phyloP scores from a whole-genome alignment of 2,797 vertebrate genomes.

The Delichon dasypus region DNA sequence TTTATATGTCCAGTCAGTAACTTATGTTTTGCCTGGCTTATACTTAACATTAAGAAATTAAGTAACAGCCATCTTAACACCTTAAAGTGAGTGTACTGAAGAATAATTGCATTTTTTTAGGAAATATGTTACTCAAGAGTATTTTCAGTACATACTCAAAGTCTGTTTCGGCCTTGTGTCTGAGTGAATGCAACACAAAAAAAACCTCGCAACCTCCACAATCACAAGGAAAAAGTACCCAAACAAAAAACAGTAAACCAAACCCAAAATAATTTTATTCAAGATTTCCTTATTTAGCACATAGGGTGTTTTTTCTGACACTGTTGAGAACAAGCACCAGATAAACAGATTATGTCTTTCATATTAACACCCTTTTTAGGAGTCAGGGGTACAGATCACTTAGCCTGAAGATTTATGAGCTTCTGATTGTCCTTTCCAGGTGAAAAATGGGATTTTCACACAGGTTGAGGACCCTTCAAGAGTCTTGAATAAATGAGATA shows the following conservation, averaged over 20 bases:
- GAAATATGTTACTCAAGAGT: neutral
- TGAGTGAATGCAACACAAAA: neutral
- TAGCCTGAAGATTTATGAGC: neutral
- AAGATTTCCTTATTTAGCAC: neutral
- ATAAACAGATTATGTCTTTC: neutral
- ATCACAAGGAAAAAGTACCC: accelerated
- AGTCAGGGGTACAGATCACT: neutral
- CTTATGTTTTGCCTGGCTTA: neutral
- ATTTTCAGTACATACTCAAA: neutral
- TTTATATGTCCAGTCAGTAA: neutral
- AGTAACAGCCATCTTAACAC: neutral
- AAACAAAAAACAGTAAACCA: accelerated
- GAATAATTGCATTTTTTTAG: neutral
- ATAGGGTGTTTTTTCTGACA: neutral
- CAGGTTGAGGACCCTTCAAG: neutral
- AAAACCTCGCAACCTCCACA: accelerated
- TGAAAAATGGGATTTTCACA: neutral
- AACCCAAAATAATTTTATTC: neutral
- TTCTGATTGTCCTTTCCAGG: neutral
- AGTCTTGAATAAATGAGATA: neutral
- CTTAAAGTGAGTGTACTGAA: neutral
- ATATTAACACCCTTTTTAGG: neutral
- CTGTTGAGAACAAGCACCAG: accelerated
- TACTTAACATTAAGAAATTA: neutral
- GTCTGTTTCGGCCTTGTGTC: neutral